Evolutionary conservation across 2,888 invertebrate species (phyloP), one percentile per base, ranked within the genome.

Genomic region (Polyploca ridens): DNA sequence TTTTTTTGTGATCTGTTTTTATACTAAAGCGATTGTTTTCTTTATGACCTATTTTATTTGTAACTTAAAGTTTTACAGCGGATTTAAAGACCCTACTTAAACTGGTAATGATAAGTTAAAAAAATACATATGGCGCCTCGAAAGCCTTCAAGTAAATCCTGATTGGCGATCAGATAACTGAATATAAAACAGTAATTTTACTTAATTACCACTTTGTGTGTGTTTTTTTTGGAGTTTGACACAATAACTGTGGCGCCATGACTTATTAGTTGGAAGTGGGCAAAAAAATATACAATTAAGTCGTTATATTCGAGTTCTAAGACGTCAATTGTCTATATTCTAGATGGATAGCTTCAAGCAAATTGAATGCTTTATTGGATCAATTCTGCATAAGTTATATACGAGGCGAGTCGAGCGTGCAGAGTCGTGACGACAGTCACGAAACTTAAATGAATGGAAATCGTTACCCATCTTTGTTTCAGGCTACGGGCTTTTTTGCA

Each of bases 341-440:
- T 63, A 65, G 63, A 68, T 66, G 69, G 66, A 60, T 65, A 63
- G 57, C 10, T 62, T 19, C 35, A 38, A 62, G 62, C 62, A 62
- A 62, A 65, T 66, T 66, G 67, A 73, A 75, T 73, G 71, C 69
- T 66, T 73, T 74, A 77, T 76, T 77, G 67, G 68, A 69, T 67
- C 64, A 69, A 65, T 69, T 66, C 71, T 72, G 74, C 73, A 77
- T 76, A 74, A 71, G 71, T 73, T 71, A 70, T 49, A 44, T 11
- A 8, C 38, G 8, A 49, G n/a, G 7, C 16, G 54, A 54, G 14
- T 14, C 54, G n/a, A 54, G 54, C 19, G 19, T 69, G 69, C 76
- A 68, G 74, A 79, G 76, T 87, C 86, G 86, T 87, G 87, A 85
- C 80, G 54, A 66, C 63, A 65, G 71, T 77, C 82, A 82, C 84